Conservation (phyloP, 1,140 invertebrate genomes). For the Liolophura sinensis region DNA sequence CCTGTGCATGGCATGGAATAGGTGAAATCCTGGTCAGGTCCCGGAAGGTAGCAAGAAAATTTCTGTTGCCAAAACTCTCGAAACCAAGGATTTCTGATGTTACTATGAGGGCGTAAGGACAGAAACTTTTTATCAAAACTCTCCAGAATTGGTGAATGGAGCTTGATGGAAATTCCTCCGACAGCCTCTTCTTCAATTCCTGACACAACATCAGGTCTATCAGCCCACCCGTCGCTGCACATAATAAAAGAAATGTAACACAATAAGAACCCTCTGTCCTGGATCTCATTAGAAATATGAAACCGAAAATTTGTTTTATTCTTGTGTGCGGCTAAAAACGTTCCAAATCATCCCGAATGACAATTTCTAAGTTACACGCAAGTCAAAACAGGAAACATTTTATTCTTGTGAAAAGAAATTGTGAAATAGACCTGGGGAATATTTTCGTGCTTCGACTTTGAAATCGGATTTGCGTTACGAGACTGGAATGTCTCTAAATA, state of each 20-base stretch:
- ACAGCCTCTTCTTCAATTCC: conserved; percentile 70
- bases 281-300: too few relatives aligned
- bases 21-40: conserved; percentile 5
- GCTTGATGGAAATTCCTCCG: conserved; percentile 75
- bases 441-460: too few relatives aligned
- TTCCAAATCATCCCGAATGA: too few relatives aligned
- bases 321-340: too few relatives aligned
- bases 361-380: too few relatives aligned
- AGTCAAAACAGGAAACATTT: too few relatives aligned
- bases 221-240: conserved; percentile 75
- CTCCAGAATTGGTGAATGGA: conserved; percentile 71
- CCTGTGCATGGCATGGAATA: conserved; percentile 41
- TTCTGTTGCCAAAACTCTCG: conserved; percentile 74
- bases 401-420: too few relatives aligned
- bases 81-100: conserved; percentile 77
- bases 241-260: conserved; percentile 2
- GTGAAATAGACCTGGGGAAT: too few relatives aligned
- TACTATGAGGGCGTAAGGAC: conserved; percentile 67
- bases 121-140: conserved; percentile 75
- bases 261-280: too few relatives aligned
- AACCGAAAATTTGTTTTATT: too few relatives aligned
- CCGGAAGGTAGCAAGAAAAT: conserved; percentile 67
- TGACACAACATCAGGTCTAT: conserved; percentile 74
- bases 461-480: too few relatives aligned
- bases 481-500: too few relatives aligned